phyloP scores from a whole-genome alignment of 2,113 vertebrate genomes.

The Paramisgurnus dabryanus region DNA sequence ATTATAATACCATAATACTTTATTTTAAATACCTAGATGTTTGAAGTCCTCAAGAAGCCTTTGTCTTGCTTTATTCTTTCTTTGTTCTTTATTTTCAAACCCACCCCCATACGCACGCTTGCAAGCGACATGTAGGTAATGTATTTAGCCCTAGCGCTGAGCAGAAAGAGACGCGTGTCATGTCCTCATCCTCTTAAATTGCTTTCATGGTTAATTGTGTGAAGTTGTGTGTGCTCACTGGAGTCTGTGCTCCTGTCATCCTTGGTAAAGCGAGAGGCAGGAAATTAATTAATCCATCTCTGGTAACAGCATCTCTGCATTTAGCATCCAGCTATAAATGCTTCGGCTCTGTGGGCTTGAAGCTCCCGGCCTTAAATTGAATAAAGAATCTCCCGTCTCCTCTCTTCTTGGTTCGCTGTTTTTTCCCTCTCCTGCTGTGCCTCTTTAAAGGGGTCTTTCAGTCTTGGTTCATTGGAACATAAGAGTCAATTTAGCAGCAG shows the following conservation, averaged over 20 bases:
- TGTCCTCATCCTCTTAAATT: constrained; percentile 54
- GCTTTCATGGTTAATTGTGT: constrained; percentile 51
- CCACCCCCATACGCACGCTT: constrained; percentile 29
- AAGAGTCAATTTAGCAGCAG: constrained; percentile 56
- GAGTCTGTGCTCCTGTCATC: constrained; percentile 49
- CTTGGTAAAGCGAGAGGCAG: constrained; percentile 47
- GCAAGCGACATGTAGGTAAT: constrained; percentile 25
- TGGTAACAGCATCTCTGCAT: constrained; percentile 50
- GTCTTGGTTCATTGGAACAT: constrained; percentile 48
- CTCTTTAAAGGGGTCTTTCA: constrained; percentile 57
- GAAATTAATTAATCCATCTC: constrained; percentile 58
- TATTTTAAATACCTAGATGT: background rate
- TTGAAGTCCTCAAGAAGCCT: background rate
- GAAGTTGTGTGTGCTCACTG: constrained; percentile 31
- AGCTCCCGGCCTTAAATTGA: constrained; percentile 28
- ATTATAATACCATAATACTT: background rate
- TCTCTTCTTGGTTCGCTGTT: background rate
- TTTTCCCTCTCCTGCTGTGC: constrained; percentile 52
- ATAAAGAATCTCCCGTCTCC: constrained; percentile 66
- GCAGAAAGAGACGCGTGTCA: constrained; percentile 39
- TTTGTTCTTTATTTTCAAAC: constrained; percentile 6
- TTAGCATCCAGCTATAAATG: constrained; percentile 45
- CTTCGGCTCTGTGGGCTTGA: constrained; percentile 8
- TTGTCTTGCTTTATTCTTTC: background rate
- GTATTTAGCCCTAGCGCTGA: constrained; percentile 37